A percentile compares a stretch with the other conserved stretches of the same genome.
Conservation (phyloP, 2,113 vertebrate genomes). For the Sapajus apella region DNA sequence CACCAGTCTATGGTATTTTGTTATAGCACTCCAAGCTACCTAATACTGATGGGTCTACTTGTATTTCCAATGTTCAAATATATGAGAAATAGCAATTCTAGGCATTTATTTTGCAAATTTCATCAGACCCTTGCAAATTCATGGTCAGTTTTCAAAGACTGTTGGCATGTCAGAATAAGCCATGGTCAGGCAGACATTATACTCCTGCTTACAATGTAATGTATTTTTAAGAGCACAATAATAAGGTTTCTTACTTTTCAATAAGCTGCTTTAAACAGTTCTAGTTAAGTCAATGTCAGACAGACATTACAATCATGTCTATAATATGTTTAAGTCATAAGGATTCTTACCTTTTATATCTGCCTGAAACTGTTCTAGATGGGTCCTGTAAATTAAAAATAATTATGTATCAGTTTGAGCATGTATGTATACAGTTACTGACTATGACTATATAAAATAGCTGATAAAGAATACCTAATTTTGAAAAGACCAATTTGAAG, state of each 20-base stretch:
- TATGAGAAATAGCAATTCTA: background rate
- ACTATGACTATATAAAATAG: background rate
- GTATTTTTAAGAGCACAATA: constrained; percentile 36
- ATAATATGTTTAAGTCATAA: background rate
- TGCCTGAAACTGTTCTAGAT: constrained; percentile 87
- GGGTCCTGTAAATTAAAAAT: constrained; percentile 88
- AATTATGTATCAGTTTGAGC: constrained; percentile 43
- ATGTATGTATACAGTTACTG: background rate
- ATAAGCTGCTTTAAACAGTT: constrained; percentile 1
- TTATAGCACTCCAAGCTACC: background rate
- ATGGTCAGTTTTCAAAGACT: constrained; percentile 26
- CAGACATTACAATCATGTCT: background rate
- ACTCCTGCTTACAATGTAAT: background rate
- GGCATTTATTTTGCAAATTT: constrained; percentile 44
- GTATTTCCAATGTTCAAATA: constrained; percentile 1
- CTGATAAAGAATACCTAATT: background rate
- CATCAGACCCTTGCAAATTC: background rate
- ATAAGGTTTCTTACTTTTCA: background rate
- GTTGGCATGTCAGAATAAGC: background rate
- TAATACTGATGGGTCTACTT: background rate
- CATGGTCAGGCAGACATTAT: background rate
- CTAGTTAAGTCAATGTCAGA: background rate
- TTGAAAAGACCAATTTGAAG: background rate
- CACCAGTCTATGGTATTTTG: background rate
- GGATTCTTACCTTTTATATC: constrained; percentile 92